These are phyloP conservation scores for Torymus texanus DNA, from an alignment of 2,888 invertebrate genomes.

Conservation along the genomic window DNA sequence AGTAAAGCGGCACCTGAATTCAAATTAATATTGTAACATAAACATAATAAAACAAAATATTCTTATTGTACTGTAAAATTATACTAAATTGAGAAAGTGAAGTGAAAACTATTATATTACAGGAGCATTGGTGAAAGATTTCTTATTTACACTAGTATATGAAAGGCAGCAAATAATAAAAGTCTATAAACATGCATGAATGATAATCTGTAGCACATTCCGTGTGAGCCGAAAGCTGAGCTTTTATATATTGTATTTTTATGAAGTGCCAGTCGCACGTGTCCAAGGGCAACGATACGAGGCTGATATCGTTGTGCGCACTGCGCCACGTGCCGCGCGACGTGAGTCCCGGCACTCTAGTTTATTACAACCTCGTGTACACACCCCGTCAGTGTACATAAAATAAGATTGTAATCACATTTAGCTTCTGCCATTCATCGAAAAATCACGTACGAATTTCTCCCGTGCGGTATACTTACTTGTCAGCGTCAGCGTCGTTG, in stretches of 20 bases:
- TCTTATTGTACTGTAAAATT: too few species aligned
- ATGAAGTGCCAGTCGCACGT: constrained; percentile 71
- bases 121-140: too few species aligned
- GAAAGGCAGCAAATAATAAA: too few species aligned
- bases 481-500: too few species aligned
- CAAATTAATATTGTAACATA: too few species aligned
- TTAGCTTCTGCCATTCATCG: constrained; percentile 67
- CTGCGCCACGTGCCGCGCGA: constrained; percentile 69
- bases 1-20: too few species aligned
- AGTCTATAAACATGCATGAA: background rate
- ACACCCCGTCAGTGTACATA: constrained; percentile 22
- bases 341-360: constrained; percentile 64
- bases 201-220: constrained; percentile 56
- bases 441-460: constrained; percentile 64
- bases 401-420: constrained; percentile 70
- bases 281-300: constrained; percentile 66
- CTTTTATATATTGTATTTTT: constrained; percentile 61
- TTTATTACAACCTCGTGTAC: constrained; percentile 64
- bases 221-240: background rate
- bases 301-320: constrained; percentile 67
- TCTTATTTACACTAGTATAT: too few species aligned
- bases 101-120: too few species aligned
- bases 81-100: too few species aligned
- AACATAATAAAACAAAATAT: too few species aligned
- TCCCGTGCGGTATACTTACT: too few species aligned